Conservation (phyloP, 2,888 invertebrate species). For the Helleia helle region DNA sequence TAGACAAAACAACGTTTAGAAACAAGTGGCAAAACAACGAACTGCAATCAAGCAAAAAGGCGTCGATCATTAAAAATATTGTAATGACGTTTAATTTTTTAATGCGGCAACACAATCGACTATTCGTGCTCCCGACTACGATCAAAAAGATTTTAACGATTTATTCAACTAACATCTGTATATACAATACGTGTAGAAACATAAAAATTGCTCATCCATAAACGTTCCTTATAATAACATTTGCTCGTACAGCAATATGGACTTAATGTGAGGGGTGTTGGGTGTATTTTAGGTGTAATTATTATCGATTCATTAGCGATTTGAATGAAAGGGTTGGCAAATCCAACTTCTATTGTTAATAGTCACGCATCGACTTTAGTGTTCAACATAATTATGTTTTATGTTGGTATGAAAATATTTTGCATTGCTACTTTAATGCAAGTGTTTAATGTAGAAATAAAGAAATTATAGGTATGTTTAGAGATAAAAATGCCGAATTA, state of each 20-base stretch:
- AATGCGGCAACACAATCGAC: conserved; percentile 10
- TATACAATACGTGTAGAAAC: conserved; percentile 48
- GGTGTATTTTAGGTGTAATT: conserved; percentile 25
- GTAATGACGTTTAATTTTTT: conserved; percentile 9
- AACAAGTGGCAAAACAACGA: not conserved
- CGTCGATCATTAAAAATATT: conserved; percentile 7
- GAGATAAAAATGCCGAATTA: no score
- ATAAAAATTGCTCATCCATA: conserved; percentile 69
- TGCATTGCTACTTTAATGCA: conserved; percentile 1
- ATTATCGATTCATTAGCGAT: conserved; percentile 50
- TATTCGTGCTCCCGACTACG: conserved; percentile 27
- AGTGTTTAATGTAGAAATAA: no score
- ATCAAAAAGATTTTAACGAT: conserved; percentile 30
- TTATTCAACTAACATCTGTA: conserved; percentile 30
- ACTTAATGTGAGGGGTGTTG: conserved; percentile 24
- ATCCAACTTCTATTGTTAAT: conserved; percentile 65
- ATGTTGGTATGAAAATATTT: conserved; percentile 39
- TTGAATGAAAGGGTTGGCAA: conserved; percentile 70
- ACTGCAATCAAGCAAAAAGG: conserved; percentile 1
- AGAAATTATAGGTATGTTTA: no score
- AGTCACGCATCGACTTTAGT: conserved; percentile 65
- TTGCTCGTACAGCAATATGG: conserved; percentile 25
- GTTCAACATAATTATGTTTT: conserved; percentile 50
- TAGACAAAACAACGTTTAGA: conserved; percentile 4
- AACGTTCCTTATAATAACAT: conserved; percentile 54